Evolutionary conservation across 92 coral and sea anemone species (phyloP).

Genomic region (Isaurus tuberculatus): DNA sequence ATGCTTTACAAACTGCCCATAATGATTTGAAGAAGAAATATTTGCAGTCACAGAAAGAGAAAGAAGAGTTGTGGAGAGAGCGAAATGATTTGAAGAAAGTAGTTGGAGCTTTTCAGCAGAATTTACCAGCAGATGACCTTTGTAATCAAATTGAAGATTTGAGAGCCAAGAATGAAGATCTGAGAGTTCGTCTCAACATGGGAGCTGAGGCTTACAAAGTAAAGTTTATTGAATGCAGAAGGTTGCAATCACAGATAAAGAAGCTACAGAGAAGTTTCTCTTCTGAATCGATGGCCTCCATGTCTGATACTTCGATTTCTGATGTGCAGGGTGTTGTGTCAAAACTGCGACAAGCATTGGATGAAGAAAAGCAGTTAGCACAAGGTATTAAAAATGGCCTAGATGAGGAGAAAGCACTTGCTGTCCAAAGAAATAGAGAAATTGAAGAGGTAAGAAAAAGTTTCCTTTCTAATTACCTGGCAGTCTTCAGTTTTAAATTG

Average conservation of each 20-base stretch:
- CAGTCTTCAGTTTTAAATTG: no score
- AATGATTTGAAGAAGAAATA: slow-evolving; percentile 88
- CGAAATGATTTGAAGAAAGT: slow-evolving; percentile 87
- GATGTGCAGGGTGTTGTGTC: slow-evolving; percentile 56
- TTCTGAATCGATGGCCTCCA: slow-evolving; percentile 53
- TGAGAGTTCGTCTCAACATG: slow-evolving; percentile 93
- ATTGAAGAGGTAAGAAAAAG: slow-evolving; percentile 68
- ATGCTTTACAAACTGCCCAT: slow-evolving; percentile 97
- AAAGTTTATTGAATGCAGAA: slow-evolving; percentile 92
- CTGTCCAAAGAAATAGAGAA: slow-evolving; percentile 61
- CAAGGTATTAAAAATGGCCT: slow-evolving; percentile 63
- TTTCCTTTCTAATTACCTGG: neutral
- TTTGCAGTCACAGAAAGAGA: slow-evolving; percentile 77
- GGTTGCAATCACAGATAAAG: slow-evolving; percentile 73
- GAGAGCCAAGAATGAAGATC: slow-evolving; percentile 91
- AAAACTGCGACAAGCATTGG: slow-evolving; percentile 78
- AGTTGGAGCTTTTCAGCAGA: slow-evolving; percentile 79
- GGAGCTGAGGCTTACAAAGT: slow-evolving; percentile 97
- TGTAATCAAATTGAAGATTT: slow-evolving; percentile 90
- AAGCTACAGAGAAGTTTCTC: slow-evolving; percentile 66
- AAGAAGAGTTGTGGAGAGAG: slow-evolving; percentile 91
- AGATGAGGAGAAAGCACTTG: slow-evolving; percentile 63
- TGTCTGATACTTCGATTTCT: slow-evolving; percentile 29
- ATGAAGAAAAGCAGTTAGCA: slow-evolving; percentile 61
- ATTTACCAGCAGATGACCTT: slow-evolving; percentile 78